These are phyloP conservation scores for Hylaeus volcanicus DNA, from an alignment of 1,140 invertebrate genomes.

Conservation along the genomic window DNA sequence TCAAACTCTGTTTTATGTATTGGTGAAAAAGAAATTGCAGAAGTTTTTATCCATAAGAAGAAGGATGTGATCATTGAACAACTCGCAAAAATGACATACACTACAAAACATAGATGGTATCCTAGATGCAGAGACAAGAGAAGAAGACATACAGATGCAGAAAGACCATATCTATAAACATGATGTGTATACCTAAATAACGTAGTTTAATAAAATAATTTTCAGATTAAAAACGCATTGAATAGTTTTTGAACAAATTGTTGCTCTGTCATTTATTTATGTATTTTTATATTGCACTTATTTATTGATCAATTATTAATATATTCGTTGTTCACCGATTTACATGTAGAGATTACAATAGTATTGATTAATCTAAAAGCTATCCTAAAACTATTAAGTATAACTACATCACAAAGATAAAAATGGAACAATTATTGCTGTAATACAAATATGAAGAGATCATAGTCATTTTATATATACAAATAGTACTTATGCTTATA, in stretches of 20 bases:
- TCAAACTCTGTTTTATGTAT: conserved; percentile 84
- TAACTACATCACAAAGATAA: no score
- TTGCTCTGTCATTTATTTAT: not conserved
- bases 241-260: conserved; percentile 7
- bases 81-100: conserved; percentile 87
- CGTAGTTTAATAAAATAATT: not conserved
- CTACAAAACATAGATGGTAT: conserved; percentile 91
- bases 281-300: conserved; percentile 15
- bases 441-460: no score
- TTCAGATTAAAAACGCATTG: conserved; percentile 8
- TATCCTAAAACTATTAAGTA: no score
- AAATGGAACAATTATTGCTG: no score
- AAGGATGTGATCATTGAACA: conserved; percentile 84
- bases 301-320: not conserved
- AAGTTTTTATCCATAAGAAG: conserved; percentile 85
- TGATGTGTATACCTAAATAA: not conserved
- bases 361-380: no score
- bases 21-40: conserved; percentile 82
- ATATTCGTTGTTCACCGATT: no score
- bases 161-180: conserved; percentile 87
- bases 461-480: no score
- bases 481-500: no score
- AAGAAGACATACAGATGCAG: conserved; percentile 85
- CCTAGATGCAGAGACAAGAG: conserved; percentile 85
- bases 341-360: no score